Base-by-base conservation (phyloP, 1,140 invertebrate genomes). In the Drosophila navojoa region DNA sequence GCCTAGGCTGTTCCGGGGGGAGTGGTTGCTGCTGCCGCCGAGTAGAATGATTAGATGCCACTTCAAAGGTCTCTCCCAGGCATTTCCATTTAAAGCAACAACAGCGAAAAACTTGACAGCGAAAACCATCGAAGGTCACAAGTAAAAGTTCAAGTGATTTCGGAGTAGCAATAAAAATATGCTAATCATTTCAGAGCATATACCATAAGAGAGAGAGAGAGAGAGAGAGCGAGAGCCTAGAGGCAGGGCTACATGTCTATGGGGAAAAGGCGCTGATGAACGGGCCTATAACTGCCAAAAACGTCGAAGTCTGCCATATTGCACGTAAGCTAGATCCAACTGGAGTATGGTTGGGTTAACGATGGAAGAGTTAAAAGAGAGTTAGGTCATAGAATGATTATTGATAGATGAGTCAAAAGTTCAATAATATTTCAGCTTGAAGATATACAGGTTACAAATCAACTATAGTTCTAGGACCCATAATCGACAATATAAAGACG, bases 11-110 rank as follows among this genome's bases (percentile, higher is more conserved):
- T 15, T 45, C 9, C n/a, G n/a, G n/a, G 16, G 42, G 42, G 42
- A n/a, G n/a, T n/a, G n/a, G 19, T 45, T 45, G 42, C 16, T 19
- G 16, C 42, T 45, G 25, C 27, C 27, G 58, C 54, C 45, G 62
- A 58, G 52, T 62, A 52, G 76, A 61, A 68, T 81, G 79, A 87
- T 86, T 86, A 86, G 69, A 79, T 71, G 71, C 84, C 79, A 81
- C 79, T 78, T 81, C 70, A 71, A 80, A 72, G 75, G 68, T 35
- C 58, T 87, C 58, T 78, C 53, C 16, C 32, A 38, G 57, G 55
- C 63, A 79, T 59, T 58, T 58, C 52, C 64, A 67, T 52, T 75
- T 62, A 47, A 71, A 59, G 71, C 58, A 58, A 57, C 60, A 61
- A 61, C 19, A 49, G 11, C 16, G 7, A 19, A 47, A 47, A 15